These are phyloP conservation scores for Amblyteles armatorius DNA, from an alignment of 2,888 invertebrate species.

Conservation along the genomic window DNA sequence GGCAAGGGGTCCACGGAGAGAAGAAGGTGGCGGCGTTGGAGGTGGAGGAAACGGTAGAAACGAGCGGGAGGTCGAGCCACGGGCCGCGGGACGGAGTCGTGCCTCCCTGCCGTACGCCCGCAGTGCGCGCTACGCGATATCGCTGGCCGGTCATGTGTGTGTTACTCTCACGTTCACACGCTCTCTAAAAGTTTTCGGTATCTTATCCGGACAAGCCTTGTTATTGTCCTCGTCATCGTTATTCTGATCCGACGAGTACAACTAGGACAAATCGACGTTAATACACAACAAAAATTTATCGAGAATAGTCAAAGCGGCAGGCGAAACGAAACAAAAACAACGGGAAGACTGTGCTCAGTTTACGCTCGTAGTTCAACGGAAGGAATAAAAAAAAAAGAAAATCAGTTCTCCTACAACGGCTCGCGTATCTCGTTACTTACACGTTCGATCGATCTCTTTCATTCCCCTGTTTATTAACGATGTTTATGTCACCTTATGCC, in stretches of 20 bases:
- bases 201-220: conserved; percentile 25
- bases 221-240: conserved; percentile 29
- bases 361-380: background rate
- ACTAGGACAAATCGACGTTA: background rate
- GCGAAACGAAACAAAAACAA: conserved; percentile 4
- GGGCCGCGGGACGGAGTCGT: conserved; percentile 78
- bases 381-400: conserved; percentile 1
- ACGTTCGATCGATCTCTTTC: background rate
- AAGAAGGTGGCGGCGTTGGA: conserved; percentile 47
- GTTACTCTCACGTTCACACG: conserved; percentile 77
- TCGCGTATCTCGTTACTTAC: background rate
- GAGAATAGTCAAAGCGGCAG: background rate
- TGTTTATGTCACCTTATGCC: background rate
- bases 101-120: conserved; percentile 79
- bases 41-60: conserved; percentile 42
- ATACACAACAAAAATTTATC: background rate
- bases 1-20: conserved; percentile 47
- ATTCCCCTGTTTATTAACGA: background rate
- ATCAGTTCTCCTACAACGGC: too few species aligned
- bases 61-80: conserved; percentile 66
- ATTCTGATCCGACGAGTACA: background rate
- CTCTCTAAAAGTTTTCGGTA: conserved; percentile 53
- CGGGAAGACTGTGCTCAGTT: background rate
- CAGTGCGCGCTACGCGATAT: conserved; percentile 84
- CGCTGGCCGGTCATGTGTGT: conserved; percentile 82